Conservation (phyloP, 2,797 vertebrate species). For the Crocodylus rhombifer region DNA sequence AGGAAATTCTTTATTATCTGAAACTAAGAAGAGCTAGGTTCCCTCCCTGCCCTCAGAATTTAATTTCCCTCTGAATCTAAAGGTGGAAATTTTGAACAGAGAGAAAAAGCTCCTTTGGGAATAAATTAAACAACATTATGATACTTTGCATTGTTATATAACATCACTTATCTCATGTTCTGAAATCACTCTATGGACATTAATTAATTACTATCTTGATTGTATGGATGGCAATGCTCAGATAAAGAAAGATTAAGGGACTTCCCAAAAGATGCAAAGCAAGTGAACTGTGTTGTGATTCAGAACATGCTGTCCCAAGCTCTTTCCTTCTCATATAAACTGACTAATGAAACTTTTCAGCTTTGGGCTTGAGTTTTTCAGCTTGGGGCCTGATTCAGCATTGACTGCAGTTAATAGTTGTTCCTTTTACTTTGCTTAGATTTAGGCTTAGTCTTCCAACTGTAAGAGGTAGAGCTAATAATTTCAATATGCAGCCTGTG, state of each 20-base stretch:
- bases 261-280: background rate
- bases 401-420: background rate
- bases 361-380: background rate
- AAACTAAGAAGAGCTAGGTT: background rate
- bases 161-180: background rate
- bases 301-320: background rate
- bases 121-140: background rate
- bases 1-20: background rate
- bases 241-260: background rate
- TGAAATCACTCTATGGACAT: background rate
- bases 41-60: background rate
- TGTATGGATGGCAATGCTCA: background rate
- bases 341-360: background rate
- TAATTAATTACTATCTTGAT: background rate
- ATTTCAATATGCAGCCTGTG: background rate
- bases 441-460: background rate
- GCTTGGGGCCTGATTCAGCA: background rate
- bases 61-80: slow-evolving; percentile 8
- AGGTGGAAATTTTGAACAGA: slow-evolving; percentile 24
- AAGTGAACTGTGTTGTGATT: background rate
- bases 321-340: background rate
- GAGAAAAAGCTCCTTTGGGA: background rate
- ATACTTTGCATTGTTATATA: background rate
- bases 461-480: background rate
- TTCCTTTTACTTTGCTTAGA: background rate